Evolutionary conservation across 2,797 vertebrate genomes (phyloP), one percentile per base, ranked within the genome.

Genomic region (Bryconaethiops microstoma): DNA sequence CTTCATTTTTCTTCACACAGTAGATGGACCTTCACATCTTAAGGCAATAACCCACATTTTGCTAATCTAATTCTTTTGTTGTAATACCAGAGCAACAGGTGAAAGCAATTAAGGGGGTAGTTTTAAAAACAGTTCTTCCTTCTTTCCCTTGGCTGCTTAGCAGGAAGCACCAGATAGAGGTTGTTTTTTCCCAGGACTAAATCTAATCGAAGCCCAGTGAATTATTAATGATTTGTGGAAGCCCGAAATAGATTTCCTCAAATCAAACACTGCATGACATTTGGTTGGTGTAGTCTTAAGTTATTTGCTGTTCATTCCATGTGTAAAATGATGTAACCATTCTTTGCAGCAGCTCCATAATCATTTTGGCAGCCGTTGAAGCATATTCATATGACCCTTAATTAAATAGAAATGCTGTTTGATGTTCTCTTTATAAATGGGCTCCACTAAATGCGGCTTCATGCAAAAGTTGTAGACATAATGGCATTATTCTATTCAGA

Each of bases 401-500:
- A 68, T 82, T 69, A 71, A 84, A 76, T 68, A 76, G 62, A 60
- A 78, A 59, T 42, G 3, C 42, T 73, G 21, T 84, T 71, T 77
- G 64, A 64, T 79, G 63, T 55, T 69, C 67, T 78, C 17, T 67
- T 23, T 77, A 39, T 60, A 83, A 72, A 55, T 57, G 42, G 64
- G n/a, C 29, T 55, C 45, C 21, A 39, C 78, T 74, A 16, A 70
- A 45, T 83, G 29, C 7, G 1, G 71, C 70, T 76, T 78, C 21
- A 50, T 74, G 65, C 69, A 21, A 29, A 71, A 25, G 69, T 55
- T 83, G 77, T 70, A 68, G 45, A 60, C 23, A 12, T 80, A 60
- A 81, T 79, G 75, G 21, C 67, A 68, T 81, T 69, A 74, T 81
- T 78, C 39, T 57, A 76, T 87, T 84, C 79, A 21, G 29, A 73